Base-by-base conservation (phyloP, 1,140 invertebrate species). In the Drosophila grimshawi region DNA sequence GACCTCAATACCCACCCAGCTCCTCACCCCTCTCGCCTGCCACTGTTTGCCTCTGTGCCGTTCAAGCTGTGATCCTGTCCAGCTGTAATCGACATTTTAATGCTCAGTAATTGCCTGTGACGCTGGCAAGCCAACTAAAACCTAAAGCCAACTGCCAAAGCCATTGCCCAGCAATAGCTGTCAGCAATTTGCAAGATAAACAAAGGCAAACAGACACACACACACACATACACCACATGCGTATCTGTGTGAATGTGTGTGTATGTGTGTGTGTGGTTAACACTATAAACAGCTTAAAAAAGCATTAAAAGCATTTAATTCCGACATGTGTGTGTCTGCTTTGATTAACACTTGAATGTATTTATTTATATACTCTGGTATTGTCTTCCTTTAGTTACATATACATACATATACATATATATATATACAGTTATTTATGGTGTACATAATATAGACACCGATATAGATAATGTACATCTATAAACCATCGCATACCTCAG, bases 211-310 rank as follows among this genome's bases (percentile, higher is more conserved):
- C 29, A 35, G n/a, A 39, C 29, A 56, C 32, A 56, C 29, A 56
- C 30, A 19, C 19, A 19, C 19, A 19, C 19, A 19, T 1, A 19
- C 19, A 19, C 19, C 19, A 19, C 19, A 19, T 19, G 19, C 0
- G 19, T 19, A 19, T 0, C 19, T 19, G 33, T 35, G 7, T 30
- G 5, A 8, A 0, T 49, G n/a, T 51, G 43, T 52, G 48, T 68
- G 30, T 51, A 48, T 52, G 11, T 35, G 11, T n/a, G 48, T 48
- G 49, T 51, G 46, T 68, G 71, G 61, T 56, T 69, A 79, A 81
- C 69, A 81, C 69, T 72, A 86, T 86, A 86, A 86, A 86, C 82
- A 86, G 82, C 82, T 86, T 86, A 72, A 86, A 70, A 73, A 27
- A 19, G 39, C 48, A 74, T 62, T 51, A 69, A 43, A 32, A 33